Base-by-base conservation (phyloP, 2,113 vertebrate species). In the Falcunculus frontatus region DNA sequence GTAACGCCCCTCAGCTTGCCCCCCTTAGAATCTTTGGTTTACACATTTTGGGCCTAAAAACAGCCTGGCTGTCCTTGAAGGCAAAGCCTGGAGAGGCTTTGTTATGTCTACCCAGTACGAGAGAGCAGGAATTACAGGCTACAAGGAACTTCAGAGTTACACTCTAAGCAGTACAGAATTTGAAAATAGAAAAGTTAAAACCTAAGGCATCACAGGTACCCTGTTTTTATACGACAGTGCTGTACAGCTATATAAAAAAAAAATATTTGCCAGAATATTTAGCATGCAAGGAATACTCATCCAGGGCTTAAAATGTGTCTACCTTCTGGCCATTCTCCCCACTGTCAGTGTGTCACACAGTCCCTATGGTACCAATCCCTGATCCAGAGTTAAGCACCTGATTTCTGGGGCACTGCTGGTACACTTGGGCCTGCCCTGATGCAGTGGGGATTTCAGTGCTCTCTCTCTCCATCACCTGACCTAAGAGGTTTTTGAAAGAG, bases 291-390 rank as follows among this genome's bases (percentile, higher is more conserved):
- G 11, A 74, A 57, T 22, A 44, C 5, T 20, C 2, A 2, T 17
- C 4, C 25, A 62, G 60, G 22, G 18, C 16, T 90, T 55, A n/a
- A 57, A 81, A 62, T 3, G 1, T n/a, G 75, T 55, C 65, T 37
- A 4, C 7, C 18, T 53, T 19, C 44, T 8, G 35, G 29, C 18
- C 57, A 5, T 13, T 55, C n/a, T 75, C 32, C 73, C 32, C 67
- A 10, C 7, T 10, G 6, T 3, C 25, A 10, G 4, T 5, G 12
- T 47, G 35, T 17, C 39, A 10, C 4, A 5, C 9, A 29, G 15
- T 6, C 86, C 42, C 62, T n/a, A 0, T 2, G 30, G 47, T 10
- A 20, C 25, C 56, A 35, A 57, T 7, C 37, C 46, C 39, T 17
- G 39, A 62, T 4, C n/a, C 44, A 37, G 12, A 1, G 19, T 15